Evolutionary conservation across 2,888 invertebrate genomes (phyloP).

Genomic region (Drymonia ruficornis): DNA sequence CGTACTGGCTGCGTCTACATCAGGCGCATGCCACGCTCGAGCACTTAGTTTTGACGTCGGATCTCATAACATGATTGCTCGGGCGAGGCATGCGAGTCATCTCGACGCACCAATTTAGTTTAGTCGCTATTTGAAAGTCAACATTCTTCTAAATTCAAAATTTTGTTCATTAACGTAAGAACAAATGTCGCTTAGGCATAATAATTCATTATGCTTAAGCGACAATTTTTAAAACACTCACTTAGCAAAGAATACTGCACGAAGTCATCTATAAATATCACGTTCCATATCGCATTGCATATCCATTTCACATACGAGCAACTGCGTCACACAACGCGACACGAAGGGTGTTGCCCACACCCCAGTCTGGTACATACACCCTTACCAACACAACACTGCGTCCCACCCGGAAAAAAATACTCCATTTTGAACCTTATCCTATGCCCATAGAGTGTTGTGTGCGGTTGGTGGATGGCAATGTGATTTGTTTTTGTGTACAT

Average conservation of each 20-base stretch:
- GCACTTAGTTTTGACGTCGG: too few relatives aligned
- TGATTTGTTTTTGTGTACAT: conserved; percentile 65
- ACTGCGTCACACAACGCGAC: conserved; percentile 76
- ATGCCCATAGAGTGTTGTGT: conserved; percentile 26
- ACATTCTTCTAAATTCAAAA: too few relatives aligned
- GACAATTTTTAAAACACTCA: too few relatives aligned
- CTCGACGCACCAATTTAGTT: too few relatives aligned
- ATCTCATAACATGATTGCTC: too few relatives aligned
- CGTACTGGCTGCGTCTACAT: too few relatives aligned
- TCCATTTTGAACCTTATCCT: conserved; percentile 45
- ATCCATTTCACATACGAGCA: conserved; percentile 78
- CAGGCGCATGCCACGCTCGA: too few relatives aligned
- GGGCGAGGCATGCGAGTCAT: too few relatives aligned
- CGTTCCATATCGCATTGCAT: conserved; percentile 76
- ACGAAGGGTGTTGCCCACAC: conserved; percentile 78
- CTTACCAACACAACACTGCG: conserved; percentile 53
- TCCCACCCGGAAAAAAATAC: conserved; percentile 14
- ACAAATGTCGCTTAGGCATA: too few relatives aligned
- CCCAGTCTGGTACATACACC: conserved; percentile 72
- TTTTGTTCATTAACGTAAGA: too few relatives aligned
- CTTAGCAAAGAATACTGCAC: not conserved
- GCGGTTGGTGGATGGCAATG: conserved; percentile 20
- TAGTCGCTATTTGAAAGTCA: too few relatives aligned
- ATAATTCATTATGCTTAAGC: too few relatives aligned
- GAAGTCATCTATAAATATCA: conserved; percentile 52